A percentile compares a stretch with the other conserved stretches of the same genome.
Evolutionary conservation across 2,797 vertebrate species (phyloP).

Genomic region (Monodelphis domestica): DNA sequence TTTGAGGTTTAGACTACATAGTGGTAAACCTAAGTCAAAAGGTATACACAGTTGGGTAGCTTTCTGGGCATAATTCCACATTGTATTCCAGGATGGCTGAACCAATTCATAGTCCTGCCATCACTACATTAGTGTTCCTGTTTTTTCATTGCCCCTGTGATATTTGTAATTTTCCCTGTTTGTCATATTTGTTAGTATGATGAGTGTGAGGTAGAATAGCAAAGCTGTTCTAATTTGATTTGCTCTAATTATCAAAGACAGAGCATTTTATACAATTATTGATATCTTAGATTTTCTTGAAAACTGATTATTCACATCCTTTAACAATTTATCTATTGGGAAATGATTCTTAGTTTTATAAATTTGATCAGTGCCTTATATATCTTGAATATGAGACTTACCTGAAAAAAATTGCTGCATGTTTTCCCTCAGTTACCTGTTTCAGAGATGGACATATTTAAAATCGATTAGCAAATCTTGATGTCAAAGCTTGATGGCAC

Average conservation of each 20-base stretch:
- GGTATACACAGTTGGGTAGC: not conserved
- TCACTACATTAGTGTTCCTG: not conserved
- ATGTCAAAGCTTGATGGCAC: not conserved
- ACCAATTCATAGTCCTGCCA: not conserved
- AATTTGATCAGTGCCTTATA: not conserved
- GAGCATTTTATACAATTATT: not conserved
- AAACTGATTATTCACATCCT: not conserved
- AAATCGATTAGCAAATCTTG: not conserved
- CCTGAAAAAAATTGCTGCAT: not conserved
- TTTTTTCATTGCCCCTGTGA: not conserved
- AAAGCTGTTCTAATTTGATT: not conserved
- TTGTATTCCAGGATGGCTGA: not conserved
- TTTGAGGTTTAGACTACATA: not conserved
- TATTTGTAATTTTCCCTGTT: not conserved
- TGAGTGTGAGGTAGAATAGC: not conserved
- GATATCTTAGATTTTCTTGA: not conserved
- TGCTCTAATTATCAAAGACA: not conserved
- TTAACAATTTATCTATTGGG: not conserved
- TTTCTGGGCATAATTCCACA: not conserved
- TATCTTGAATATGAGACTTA: not conserved
- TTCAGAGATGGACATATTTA: not conserved
- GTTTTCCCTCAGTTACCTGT: not conserved
- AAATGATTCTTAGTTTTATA: not conserved
- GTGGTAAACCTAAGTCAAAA: not conserved
- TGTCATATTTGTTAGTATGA: not conserved